A percentile compares a stretch with the other conserved stretches of the same genome.
phyloP scores from a whole-genome alignment of 2,797 vertebrate species.

The Bovichtus diacanthus region DNA sequence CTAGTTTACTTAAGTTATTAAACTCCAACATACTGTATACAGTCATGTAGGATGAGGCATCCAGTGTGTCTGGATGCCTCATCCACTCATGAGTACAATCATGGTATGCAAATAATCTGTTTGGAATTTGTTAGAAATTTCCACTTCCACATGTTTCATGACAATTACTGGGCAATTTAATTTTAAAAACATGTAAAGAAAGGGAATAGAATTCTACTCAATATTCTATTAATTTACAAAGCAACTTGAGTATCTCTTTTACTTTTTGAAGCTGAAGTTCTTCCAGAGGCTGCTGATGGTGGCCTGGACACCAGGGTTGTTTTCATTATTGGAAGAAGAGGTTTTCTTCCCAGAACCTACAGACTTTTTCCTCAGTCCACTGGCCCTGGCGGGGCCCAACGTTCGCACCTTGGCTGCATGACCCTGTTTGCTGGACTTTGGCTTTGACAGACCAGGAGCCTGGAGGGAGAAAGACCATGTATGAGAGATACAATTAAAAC shows the following conservation, averaged over 20 bases:
- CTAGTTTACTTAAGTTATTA: no score
- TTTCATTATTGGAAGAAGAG: slow-evolving; percentile 83
- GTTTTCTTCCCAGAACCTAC: slow-evolving; percentile 70
- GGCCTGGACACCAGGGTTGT: slow-evolving; percentile 87
- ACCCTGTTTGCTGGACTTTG: slow-evolving; percentile 58
- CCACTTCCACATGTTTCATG: neutral
- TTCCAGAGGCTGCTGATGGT: slow-evolving; percentile 93
- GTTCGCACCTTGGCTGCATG: slow-evolving; percentile 75
- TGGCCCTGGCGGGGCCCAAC: slow-evolving; percentile 87
- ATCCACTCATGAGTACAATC: no score
- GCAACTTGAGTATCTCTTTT: slow-evolving; percentile 43
- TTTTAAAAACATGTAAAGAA: neutral
- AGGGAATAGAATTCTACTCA: neutral
- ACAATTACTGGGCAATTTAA: neutral
- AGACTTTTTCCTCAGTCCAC: slow-evolving; percentile 89
- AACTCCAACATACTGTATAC: no score
- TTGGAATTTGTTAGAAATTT: neutral
- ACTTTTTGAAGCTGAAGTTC: slow-evolving; percentile 94
- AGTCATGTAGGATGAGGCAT: neutral
- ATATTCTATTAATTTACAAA: neutral
- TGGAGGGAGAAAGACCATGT: slow-evolving; percentile 51
- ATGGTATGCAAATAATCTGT: no score
- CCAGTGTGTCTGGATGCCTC: neutral
- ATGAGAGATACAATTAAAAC: neutral
- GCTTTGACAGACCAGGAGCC: slow-evolving; percentile 87